Conservation (phyloP, 1,140 invertebrate genomes). For the Drosophila bocki region DNA sequence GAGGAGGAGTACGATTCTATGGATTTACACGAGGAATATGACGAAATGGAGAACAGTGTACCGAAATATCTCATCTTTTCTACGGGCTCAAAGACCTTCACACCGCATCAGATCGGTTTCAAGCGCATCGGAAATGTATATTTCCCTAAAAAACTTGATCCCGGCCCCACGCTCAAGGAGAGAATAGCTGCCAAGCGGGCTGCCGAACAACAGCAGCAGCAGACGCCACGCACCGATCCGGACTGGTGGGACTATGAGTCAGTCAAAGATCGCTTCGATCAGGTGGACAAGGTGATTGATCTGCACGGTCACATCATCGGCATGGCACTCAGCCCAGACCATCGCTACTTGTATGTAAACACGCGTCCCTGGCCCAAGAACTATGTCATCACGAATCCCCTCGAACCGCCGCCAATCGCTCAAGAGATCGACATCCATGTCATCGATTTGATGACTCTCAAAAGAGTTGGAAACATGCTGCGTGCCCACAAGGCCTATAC, state of each 20-base stretch:
- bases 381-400: slow-evolving; percentile 91
- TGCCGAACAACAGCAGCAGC: slow-evolving; percentile 78
- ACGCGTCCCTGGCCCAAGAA: slow-evolving; percentile 93
- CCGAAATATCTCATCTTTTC: slow-evolving; percentile 94
- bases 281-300: slow-evolving; percentile 93
- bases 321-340: slow-evolving; percentile 94
- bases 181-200: slow-evolving; percentile 87
- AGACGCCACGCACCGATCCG: slow-evolving; percentile 86
- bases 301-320: slow-evolving; percentile 96
- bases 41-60: slow-evolving; percentile 86
- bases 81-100: slow-evolving; percentile 93
- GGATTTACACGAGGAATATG: slow-evolving; percentile 69
- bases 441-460: slow-evolving; percentile 92
- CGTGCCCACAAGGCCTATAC: slow-evolving; percentile 94
- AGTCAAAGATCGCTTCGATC: slow-evolving; percentile 91
- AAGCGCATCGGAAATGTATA: slow-evolving; percentile 91
- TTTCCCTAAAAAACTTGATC: slow-evolving; percentile 90
- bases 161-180: slow-evolving; percentile 89
- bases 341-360: slow-evolving; percentile 94
- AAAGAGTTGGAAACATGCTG: slow-evolving; percentile 93
- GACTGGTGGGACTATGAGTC: slow-evolving; percentile 90
- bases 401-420: slow-evolving; percentile 94
- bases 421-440: slow-evolving; percentile 96
- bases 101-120: slow-evolving; percentile 95
- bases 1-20: slow-evolving; percentile 71